Evolutionary conservation across 1,140 invertebrate genomes (phyloP).

Genomic region (Protaetia brevitarsis): DNA sequence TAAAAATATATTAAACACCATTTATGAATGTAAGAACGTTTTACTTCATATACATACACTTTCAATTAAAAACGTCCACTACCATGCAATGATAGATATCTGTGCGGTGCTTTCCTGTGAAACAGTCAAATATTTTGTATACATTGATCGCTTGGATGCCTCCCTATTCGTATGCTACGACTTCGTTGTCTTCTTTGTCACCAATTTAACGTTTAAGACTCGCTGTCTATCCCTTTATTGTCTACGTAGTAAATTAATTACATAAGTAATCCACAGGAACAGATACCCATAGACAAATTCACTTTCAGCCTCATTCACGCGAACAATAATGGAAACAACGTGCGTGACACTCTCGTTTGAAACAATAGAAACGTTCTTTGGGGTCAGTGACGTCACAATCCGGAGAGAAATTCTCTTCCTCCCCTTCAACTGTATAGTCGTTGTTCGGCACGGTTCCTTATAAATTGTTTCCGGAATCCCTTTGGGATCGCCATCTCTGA

Average conservation of each 20-base stretch:
- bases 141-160: no score
- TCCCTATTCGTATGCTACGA: no score
- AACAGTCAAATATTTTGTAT: no score
- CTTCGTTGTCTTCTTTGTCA: no score
- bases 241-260: background rate
- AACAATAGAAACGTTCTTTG: background rate
- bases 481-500: background rate
- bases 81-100: no score
- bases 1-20: no score
- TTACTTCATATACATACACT: no score
- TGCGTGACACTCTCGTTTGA: background rate
- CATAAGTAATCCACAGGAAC: background rate
- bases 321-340: background rate
- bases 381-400: background rate
- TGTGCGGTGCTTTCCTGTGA: no score
- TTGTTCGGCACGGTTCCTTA: background rate
- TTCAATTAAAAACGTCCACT: no score
- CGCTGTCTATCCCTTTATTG: no score
- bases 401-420: background rate
- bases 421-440: background rate
- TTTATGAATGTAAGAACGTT: no score
- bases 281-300: background rate
- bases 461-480: background rate
- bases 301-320: background rate
- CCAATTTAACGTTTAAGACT: no score